Evolutionary conservation across 1,140 invertebrate species (phyloP), one percentile per base, ranked within the genome.

Genomic region (Aplysia californica): DNA sequence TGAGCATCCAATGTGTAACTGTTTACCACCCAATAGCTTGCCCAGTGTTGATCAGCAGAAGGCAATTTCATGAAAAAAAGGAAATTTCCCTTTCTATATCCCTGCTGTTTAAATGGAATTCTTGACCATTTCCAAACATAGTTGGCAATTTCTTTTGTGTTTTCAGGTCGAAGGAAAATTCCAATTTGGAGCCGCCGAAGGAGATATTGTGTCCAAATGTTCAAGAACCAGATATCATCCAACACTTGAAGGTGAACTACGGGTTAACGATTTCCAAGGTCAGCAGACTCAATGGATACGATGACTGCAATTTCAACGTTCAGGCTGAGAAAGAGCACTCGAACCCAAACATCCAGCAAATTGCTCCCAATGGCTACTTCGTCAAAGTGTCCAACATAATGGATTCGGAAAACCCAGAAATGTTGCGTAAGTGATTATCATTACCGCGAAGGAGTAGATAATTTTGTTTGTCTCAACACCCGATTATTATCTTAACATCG

Each of bases 311-410:
- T 88, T 96, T 93, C 83, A 91, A 85, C 78, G 88, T 92, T 29
- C 84, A 86, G 68, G 84, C 86, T 0, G 69, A 79, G 4, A 31
- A 69, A 18, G 29, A 56, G 18, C 76, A 74, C 26, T 79, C 76
- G 36, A 87, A 88, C 71, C 81, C 79, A 50, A 73, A 89, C 58
- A 80, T 89, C 20, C 39, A 64, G 59, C 18, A 68, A 77, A 4
- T 33, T 83, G 82, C 77, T 66, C 29, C 68, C 3, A 33, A 93
- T 80, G 94, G 94, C 0, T 97, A 96, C 82, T 93, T 95, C 15
- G 88, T 97, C 36, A 96, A 96, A 90, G 92, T 97, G 50, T 89
- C 95, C 29, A 97, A 96, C 88, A 92, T 93, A 0, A 89, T 95
- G 83, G 95, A 96, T 85, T 95, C 95, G 0, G 90, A 93, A 81